Base-by-base conservation (phyloP, 2,888 invertebrate genomes). In the Metellina segmentata region DNA sequence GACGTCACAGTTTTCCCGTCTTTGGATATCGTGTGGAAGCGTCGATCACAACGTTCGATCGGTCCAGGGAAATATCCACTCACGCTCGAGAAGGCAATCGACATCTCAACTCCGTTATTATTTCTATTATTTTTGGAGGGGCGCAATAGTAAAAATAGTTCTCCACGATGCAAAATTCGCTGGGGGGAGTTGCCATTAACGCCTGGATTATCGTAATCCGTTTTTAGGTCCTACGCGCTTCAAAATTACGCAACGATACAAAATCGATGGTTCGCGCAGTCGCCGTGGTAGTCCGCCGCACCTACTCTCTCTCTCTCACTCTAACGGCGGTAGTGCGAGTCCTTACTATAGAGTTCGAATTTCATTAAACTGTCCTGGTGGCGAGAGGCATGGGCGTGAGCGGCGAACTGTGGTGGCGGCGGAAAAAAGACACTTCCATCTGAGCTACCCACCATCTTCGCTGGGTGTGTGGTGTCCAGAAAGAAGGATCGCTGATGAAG, bases 191-290 rank as follows among this genome's bases (percentile, higher is more conserved):
- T 49, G 61, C 74, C 61, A 75, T 78, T 52, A 70, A 85, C 71
- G 78, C 48, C 48, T n/a, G 86, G 91, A 91, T 91, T 91, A 90
- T 74, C 72, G 48, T 86, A 90, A 87, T 91, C 87, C 83, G 82
- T 71, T 81, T 82, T 70, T 78, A 52, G 83, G 78, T 71, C 34
- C 83, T 87, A 87, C 91, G 86, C 82, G 90, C 90, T 87, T 51
- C 87, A 91, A 87, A 91, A 87, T 91, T 91, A 91, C 91, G 91
- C 91, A 91, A 91, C 86, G 91, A 91, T 91, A 82, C 87, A 91
- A 91, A 91, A 91, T 91, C 91, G 91, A 91, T 91, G 70, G 48
- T 61, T 19, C 77, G 87, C 91, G 91, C 91, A 51, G 52, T 20
- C 87, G 77, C 91, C 11, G 71, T 87, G 6, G 7, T 20, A 8